Evolutionary conservation across 2,888 invertebrate species (phyloP), one percentile per base, ranked within the genome.

Genomic region (Polietes domitor): DNA sequence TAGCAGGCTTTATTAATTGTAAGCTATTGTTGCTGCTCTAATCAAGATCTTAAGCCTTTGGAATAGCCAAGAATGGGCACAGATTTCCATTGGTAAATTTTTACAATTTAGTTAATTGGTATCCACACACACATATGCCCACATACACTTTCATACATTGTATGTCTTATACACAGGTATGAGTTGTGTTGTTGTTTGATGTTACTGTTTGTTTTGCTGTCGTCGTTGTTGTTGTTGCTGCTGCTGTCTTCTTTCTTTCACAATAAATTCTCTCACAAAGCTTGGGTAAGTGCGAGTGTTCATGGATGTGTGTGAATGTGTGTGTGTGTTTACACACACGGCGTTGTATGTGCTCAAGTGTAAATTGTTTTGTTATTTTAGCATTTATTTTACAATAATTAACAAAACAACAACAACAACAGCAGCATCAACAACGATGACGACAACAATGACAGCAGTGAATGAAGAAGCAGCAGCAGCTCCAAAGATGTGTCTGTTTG

Each of bases 361-460:
- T 83, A 83, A 83, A 83, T 83, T 83, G 83, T 80, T 83, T 83
- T 83, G 83, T 83, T 83, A 83, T 83, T 83, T 83, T 83, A 83
- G 80, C 80, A 83, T 83, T 83, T 83, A 83, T 83, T 83, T 83
- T 80, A 83, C 83, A 83, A 83, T 83, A 83, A 83, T 83, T 83
- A 83, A 83, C 83, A 83, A 80, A 83, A 83, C 83, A 80, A 79
- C 79, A 79, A 37, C 37, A 47, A 47, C 47, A 47, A n/a, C n/a
- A n/a, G n/a, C n/a, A n/a, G n/a, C n/a, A n/a, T n/a, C n/a, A n/a
- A n/a, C n/a, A 83, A 83, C 83, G 77, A 79, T 76, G 76, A 37
- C 37, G n/a, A 47, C 47, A 47, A 65, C 47, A 77, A 79, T 55
- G 58, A 65, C 43, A 55, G 17, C 78, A 68, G 28, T 15, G 70